phyloP scores from a whole-genome alignment of 2,113 vertebrate genomes.

The Neogale vison region DNA sequence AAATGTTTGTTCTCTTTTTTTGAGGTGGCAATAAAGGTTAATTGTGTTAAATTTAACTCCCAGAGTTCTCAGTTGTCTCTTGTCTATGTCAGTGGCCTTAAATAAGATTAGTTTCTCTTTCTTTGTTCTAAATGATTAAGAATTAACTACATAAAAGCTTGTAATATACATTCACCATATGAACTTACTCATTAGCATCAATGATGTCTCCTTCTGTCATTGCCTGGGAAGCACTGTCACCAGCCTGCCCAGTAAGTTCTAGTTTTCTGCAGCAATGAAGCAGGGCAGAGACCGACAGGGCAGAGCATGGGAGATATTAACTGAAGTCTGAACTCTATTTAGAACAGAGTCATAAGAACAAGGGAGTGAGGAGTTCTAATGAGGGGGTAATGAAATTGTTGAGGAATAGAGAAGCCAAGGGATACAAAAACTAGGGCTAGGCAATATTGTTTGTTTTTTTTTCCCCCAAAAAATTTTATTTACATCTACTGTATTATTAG shows the following conservation, averaged over 20 bases:
- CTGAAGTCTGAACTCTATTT: not conserved
- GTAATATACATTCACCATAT: not conserved
- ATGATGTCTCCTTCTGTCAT: not conserved
- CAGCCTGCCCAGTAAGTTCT: not conserved
- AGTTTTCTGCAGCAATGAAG: not conserved
- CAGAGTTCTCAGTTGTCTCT: not conserved
- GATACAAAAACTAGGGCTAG: not conserved
- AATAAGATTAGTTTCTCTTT: not conserved
- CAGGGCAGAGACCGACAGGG: too few relatives aligned
- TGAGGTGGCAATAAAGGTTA: constrained; percentile 27
- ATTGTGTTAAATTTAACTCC: constrained; percentile 24
- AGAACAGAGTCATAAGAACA: not conserved
- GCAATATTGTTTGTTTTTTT: not conserved
- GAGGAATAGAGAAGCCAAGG: not conserved
- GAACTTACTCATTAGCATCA: constrained; percentile 1
- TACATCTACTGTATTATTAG: not conserved
- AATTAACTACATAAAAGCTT: constrained; percentile 28
- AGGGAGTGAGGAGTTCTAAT: not conserved
- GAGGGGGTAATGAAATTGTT: not conserved
- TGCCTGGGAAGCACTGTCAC: not conserved
- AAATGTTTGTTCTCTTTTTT: not conserved
- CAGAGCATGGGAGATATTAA: not conserved
- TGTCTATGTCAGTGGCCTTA: constrained; percentile 34
- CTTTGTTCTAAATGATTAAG: constrained; percentile 54
- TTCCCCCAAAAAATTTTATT: not conserved